These are phyloP conservation scores for Oenanthe oenanthe DNA, from an alignment of 2,113 vertebrate genomes.

Conservation along the genomic window DNA sequence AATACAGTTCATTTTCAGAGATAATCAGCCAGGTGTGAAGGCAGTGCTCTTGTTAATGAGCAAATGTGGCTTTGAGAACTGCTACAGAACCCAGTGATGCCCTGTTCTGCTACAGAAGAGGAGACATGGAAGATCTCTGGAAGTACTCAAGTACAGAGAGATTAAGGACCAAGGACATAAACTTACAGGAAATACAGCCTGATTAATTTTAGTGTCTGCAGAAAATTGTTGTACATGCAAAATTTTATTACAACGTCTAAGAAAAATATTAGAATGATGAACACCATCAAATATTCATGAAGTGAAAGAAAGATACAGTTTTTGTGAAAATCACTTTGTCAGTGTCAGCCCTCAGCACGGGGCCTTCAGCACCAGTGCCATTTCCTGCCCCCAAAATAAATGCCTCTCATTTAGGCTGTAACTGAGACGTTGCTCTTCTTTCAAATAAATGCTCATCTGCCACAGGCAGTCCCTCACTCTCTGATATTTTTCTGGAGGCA, in stretches of 20 bases:
- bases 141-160: neutral
- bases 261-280: neutral
- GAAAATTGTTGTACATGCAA: neutral
- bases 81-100: neutral
- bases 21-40: neutral
- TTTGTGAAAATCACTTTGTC: neutral
- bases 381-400: neutral
- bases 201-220: neutral
- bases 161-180: neutral
- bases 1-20: neutral
- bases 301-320: neutral
- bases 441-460: neutral
- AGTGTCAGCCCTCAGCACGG: neutral
- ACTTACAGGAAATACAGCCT: accelerated
- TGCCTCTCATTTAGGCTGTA: neutral
- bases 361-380: neutral
- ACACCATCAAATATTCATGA: neutral
- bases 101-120: neutral
- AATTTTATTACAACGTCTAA: neutral
- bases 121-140: neutral
- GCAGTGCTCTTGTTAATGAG: neutral
- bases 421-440: neutral
- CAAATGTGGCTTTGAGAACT: neutral
- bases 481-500: neutral
- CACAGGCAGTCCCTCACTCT: neutral